Percentiles rank a stretch among this genome's conserved stretches.
These are phyloP conservation scores for Zingel zingel DNA, from an alignment of 2,113 vertebrate genomes.

Conservation along the genomic window DNA sequence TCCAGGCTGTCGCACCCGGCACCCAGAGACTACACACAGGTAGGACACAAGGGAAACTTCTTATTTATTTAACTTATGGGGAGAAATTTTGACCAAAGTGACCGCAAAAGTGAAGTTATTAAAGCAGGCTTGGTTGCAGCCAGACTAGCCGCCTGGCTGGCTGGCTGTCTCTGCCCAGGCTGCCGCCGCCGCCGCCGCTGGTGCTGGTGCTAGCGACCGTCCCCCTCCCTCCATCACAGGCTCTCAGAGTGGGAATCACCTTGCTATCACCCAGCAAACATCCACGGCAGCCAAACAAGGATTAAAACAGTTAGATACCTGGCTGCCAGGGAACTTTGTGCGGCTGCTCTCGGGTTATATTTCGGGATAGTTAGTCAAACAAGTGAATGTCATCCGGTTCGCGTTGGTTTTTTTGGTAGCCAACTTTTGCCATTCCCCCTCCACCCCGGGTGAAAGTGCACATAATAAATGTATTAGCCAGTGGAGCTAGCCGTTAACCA, in stretches of 20 bases:
- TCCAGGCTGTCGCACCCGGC: conserved; percentile 52
- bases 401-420: not conserved
- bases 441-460: conserved; percentile 57
- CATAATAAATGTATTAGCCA: conserved; percentile 55
- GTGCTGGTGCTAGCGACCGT: conserved; percentile 42
- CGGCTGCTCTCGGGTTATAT: conserved; percentile 5
- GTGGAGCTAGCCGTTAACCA: conserved; percentile 62
- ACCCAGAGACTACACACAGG: conserved; percentile 51
- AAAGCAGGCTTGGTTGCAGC: conserved; percentile 53
- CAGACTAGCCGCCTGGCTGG: conserved; percentile 60
- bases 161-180: conserved; percentile 35
- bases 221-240: conserved; percentile 59
- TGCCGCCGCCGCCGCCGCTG: not conserved
- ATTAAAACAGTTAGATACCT: conserved; percentile 9
- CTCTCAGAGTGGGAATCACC: conserved; percentile 48
- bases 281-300: conserved; percentile 24
- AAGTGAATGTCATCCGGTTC: conserved; percentile 51
- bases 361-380: conserved; percentile 46
- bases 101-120: conserved; percentile 72
- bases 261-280: conserved; percentile 39
- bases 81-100: conserved; percentile 50
- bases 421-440: conserved; percentile 65
- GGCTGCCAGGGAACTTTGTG: conserved; percentile 53
- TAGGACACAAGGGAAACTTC: conserved; percentile 68
- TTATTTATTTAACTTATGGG: conserved; percentile 39